Evolutionary conservation across 92 coral and sea anemone genomes (phyloP).

Genomic region (Heteractis magnifica): DNA sequence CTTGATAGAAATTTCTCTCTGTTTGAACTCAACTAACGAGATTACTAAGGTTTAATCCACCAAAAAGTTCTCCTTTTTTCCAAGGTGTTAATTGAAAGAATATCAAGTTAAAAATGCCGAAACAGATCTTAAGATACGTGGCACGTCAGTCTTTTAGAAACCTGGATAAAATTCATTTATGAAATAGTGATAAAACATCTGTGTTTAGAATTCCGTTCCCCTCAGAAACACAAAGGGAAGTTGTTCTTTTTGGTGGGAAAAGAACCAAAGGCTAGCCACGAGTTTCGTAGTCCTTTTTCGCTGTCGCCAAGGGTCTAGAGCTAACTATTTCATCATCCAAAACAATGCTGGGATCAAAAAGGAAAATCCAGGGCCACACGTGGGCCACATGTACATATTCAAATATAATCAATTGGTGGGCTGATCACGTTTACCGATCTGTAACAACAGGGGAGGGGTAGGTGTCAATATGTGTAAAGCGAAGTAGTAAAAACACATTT

Average conservation of each 20-base stretch:
- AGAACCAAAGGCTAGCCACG: neutral
- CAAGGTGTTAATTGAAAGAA: neutral
- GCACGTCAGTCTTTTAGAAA: neutral
- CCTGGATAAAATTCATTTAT: neutral
- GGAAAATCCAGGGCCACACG: neutral
- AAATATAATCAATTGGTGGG: neutral
- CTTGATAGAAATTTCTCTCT: neutral
- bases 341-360: conserved; percentile 6
- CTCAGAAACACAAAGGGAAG: neutral
- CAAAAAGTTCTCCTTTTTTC: neutral
- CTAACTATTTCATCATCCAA: conserved; percentile 10
- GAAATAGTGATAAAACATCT: neutral
- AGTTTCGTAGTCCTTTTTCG: neutral
- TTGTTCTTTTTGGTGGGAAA: conserved; percentile 3
- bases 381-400: neutral
- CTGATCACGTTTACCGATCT: neutral
- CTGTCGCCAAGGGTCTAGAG: neutral
- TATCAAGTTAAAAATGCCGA: neutral
- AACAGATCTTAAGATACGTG: neutral
- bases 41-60: neutral
- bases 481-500: neutral
- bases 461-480: neutral
- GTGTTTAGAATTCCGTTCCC: neutral
- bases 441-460: neutral
- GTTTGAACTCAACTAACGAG: neutral